Conservation (phyloP, 92 coral and sea anemone genomes). For the Epizoanthus stellaris region DNA sequence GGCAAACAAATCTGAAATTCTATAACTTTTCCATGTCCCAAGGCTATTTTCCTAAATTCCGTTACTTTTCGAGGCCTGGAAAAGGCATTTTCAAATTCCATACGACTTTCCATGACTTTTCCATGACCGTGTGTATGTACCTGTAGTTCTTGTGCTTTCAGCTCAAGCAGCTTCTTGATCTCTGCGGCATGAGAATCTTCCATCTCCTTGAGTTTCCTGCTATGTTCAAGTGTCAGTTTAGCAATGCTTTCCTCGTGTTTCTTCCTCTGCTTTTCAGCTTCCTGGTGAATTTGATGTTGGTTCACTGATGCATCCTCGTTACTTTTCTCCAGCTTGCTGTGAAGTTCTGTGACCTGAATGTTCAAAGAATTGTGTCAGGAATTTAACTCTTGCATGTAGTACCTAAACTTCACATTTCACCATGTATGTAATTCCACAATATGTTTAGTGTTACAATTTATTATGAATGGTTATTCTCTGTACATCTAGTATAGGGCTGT, state of each 20-base stretch:
- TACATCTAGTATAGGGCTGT: no score
- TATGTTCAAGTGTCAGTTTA: conserved; percentile 66
- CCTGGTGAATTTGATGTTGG: conserved; percentile 75
- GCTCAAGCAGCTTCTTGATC: conserved; percentile 61
- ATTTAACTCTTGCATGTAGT: background rate
- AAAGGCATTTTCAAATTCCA: no score
- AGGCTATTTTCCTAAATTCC: no score
- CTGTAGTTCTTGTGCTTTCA: conserved; percentile 86
- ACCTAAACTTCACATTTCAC: no score
- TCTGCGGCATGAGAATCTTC: conserved; percentile 70
- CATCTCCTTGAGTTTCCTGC: conserved; percentile 69
- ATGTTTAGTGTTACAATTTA: no score
- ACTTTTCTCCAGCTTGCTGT: conserved; percentile 73
- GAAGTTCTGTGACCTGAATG: conserved; percentile 70
- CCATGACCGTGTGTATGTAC: conserved; percentile 43
- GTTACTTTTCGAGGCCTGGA: no score
- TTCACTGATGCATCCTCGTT: conserved; percentile 59
- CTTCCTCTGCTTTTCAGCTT: conserved; percentile 71
- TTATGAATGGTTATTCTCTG: no score
- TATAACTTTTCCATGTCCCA: no score
- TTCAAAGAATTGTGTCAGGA: background rate
- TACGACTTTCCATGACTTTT: background rate
- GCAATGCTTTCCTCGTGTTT: conserved; percentile 82
- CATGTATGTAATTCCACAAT: no score
- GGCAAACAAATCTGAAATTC: background rate